Evolutionary conservation across 2,113 vertebrate species (phyloP), one percentile per base, ranked within the genome.

Genomic region (Gavialis gangeticus): DNA sequence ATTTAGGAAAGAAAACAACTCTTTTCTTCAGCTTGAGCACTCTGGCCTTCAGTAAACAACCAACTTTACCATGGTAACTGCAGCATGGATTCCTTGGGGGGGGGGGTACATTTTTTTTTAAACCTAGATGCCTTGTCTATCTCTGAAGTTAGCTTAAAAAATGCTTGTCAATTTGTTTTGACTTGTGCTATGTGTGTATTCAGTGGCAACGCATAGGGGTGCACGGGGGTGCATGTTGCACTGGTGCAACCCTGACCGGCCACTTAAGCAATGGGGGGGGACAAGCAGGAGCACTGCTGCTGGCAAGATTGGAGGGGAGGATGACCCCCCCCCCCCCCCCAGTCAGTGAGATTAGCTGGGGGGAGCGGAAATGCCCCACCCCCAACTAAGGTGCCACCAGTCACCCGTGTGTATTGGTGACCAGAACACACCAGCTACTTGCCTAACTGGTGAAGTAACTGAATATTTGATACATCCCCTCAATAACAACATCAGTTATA

Each of bases 1-100:
- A 62, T 55, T 95, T 92, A 79, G 91, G 73, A 86, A 87, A 60
- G 71, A 76, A 89, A 95, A 91, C 63, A 93, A 62, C 34, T 79
- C 14, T 89, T 14, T 60, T 82, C 55, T 62, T 71, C 63, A 27
- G 62, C 1, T 0, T 46, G n/a, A 79, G 46, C 82, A 6, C 82
- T 92, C 63, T 54, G 55, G 34, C 55, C 92, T 34, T 87, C n/a
- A 19, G 82, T 67, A 91, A 90, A 81, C 54, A 81, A 34, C 55
- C 25, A 46, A 85, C 58, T 78, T 59, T 85, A 71, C 76, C 17
- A 69, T 64, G 37, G 80, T 16, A 85, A 78, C 80, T 59, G 34
- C 22, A 87, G 17, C 27, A 55, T 66, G 46, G 46, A 46, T 46
- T 46, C 46, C 46, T 46, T 46, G 46, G 46, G 46, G 46, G 46